phyloP scores from a whole-genome alignment of 2,113 vertebrate species.

The Xenopus borealis region DNA sequence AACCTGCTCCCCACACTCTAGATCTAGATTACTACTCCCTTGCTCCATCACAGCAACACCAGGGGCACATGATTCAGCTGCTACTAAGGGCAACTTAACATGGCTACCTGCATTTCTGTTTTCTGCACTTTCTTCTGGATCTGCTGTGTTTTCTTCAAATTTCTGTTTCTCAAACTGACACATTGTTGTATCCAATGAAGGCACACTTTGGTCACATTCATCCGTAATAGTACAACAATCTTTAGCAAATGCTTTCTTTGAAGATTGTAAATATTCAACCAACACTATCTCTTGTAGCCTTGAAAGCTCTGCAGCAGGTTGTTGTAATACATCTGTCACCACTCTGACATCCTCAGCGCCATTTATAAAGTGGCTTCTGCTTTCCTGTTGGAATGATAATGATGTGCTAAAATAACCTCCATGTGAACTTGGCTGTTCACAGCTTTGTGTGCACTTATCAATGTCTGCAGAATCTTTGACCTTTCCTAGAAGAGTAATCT shows the following conservation, averaged over 20 bases:
- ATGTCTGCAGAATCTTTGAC: not conserved
- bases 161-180: not conserved
- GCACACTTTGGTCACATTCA: constrained; percentile 11
- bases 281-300: not conserved
- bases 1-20: not conserved
- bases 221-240: not conserved
- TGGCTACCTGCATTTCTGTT: not conserved
- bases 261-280: constrained; percentile 6
- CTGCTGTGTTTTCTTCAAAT: not conserved
- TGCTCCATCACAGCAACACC: not conserved
- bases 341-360: not conserved
- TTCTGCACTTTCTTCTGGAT: not conserved
- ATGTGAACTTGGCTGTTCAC: constrained; percentile 18
- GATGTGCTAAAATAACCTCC: constrained; percentile 6
- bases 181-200: not conserved
- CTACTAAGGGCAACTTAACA: not conserved
- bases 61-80: constrained; percentile 5
- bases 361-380: constrained; percentile 12
- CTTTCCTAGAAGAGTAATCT: not conserved
- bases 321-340: not conserved
- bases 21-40: no score
- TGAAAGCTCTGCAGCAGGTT: not conserved
- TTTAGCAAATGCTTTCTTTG: not conserved
- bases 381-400: not conserved
- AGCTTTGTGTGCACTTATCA: constrained; percentile 9